Evolutionary conservation across 2,113 vertebrate species (phyloP).

Genomic region (Psittacus erithacus): DNA sequence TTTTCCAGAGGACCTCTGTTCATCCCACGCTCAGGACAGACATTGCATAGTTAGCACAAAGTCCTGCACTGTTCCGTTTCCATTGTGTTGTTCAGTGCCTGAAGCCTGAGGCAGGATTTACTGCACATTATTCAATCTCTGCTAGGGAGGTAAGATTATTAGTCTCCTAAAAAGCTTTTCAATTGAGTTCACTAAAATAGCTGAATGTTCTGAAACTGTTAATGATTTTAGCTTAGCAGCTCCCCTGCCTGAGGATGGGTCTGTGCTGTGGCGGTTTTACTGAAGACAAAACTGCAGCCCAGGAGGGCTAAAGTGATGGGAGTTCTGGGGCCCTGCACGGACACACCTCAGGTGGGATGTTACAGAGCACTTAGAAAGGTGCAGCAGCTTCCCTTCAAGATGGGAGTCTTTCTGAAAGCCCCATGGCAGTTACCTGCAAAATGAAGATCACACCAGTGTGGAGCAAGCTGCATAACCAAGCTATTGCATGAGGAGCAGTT

Average conservation of each 20-base stretch:
- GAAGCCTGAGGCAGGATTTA: conserved; percentile 33
- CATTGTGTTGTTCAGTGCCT: neutral
- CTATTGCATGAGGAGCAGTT: neutral
- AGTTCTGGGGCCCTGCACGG: neutral
- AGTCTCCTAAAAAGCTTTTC: conserved; percentile 15
- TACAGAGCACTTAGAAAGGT: neutral
- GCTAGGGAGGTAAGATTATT: conserved; percentile 17
- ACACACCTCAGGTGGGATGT: neutral
- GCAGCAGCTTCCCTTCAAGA: neutral
- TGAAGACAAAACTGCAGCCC: neutral
- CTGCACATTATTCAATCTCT: conserved; percentile 18
- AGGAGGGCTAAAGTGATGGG: neutral
- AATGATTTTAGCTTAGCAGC: neutral
- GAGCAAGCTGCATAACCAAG: neutral
- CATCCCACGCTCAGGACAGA: neutral
- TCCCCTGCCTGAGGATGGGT: neutral
- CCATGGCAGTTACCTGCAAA: neutral
- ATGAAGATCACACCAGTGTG: accelerated
- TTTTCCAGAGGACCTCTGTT: neutral
- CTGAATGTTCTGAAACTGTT: neutral
- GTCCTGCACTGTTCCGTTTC: neutral
- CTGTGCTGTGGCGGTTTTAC: accelerated
- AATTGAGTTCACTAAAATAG: neutral
- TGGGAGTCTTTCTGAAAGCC: neutral
- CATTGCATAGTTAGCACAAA: neutral